These are phyloP conservation scores for Embidobia sp. DNA, from an alignment of 2,888 invertebrate species.

Conservation along the genomic window DNA sequence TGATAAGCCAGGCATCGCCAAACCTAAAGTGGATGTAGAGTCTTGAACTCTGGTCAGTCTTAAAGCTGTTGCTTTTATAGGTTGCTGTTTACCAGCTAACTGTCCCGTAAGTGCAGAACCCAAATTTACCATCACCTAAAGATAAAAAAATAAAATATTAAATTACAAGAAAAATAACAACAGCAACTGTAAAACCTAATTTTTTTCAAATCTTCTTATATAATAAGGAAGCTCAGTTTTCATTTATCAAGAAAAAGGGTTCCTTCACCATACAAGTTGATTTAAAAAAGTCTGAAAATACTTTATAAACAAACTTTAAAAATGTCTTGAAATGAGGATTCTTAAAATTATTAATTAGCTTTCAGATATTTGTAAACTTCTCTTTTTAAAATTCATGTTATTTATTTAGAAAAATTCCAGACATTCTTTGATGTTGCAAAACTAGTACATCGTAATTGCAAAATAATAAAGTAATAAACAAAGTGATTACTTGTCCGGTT, in stretches of 20 bases:
- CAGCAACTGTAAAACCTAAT: too few relatives aligned
- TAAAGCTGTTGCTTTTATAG: constrained; percentile 82
- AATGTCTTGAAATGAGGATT: too few relatives aligned
- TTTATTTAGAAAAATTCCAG: too few relatives aligned
- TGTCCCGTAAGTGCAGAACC: constrained; percentile 78
- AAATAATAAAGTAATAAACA: background rate
- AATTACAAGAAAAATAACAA: background rate
- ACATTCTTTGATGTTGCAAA: too few relatives aligned
- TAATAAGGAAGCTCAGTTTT: too few relatives aligned
- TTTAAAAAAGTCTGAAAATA: too few relatives aligned
- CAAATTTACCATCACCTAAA: constrained; percentile 79
- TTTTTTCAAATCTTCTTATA: too few relatives aligned
- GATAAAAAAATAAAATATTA: constrained; percentile 19
- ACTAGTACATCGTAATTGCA: background rate
- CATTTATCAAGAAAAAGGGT: too few relatives aligned
- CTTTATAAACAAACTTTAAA: background rate
- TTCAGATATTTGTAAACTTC: too few relatives aligned
- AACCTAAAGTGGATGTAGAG: constrained; percentile 81
- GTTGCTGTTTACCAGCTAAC: constrained; percentile 79
- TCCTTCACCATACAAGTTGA: too few relatives aligned
- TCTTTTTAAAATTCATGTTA: too few relatives aligned
- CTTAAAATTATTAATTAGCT: too few relatives aligned
- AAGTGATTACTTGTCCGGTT: constrained; percentile 74
- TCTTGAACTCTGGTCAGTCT: constrained; percentile 81
- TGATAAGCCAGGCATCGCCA: constrained; percentile 84